Conservation (phyloP, 2,113 vertebrate species). For the Siniperca chuatsi region DNA sequence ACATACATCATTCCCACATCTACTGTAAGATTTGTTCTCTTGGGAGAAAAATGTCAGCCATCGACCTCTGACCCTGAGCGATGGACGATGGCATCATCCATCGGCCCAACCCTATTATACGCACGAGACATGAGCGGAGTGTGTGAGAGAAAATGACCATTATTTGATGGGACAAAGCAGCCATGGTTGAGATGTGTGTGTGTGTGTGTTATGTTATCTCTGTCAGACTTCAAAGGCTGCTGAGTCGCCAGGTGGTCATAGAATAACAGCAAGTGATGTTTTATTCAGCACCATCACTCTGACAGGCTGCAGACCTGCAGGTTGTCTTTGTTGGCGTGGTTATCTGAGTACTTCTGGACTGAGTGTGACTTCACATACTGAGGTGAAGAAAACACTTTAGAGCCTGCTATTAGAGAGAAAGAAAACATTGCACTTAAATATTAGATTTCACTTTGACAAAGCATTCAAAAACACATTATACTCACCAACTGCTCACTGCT, state of each 20-base stretch:
- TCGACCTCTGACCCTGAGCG: no score
- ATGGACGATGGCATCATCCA: no score
- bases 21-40: not conserved
- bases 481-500: not conserved
- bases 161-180: not conserved
- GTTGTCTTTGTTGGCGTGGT: not conserved
- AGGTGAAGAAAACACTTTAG: not conserved
- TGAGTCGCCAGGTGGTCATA: constrained; percentile 35
- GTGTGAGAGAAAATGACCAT: not conserved
- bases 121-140: no score
- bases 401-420: not conserved
- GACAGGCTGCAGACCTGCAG: constrained; percentile 26
- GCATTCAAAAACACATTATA: not conserved
- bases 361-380: not conserved
- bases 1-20: not conserved
- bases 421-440: not conserved
- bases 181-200: not conserved
- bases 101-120: no score
- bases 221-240: constrained; percentile 37
- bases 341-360: not conserved
- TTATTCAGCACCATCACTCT: constrained; percentile 48
- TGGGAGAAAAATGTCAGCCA: not conserved
- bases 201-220: constrained; percentile 28
- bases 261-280: constrained; percentile 46
- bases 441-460: not conserved